Conservation (phyloP, 2,113 vertebrate species). For the Apteryx mantelli region DNA sequence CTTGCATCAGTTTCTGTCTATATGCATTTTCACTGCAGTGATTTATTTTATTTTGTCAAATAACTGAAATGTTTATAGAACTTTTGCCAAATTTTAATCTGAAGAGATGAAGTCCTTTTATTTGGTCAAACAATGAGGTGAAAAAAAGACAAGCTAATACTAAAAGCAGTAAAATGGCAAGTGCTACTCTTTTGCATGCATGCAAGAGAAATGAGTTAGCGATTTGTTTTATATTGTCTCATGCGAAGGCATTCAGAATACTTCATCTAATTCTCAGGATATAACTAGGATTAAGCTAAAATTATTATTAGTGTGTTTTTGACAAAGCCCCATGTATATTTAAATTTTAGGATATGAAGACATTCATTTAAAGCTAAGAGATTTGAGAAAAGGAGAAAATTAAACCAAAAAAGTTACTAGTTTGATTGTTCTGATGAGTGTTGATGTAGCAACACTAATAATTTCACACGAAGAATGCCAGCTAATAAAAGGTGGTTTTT, state of each 20-base stretch:
- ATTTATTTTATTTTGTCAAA: background rate
- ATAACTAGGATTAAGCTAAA: fast-evolving
- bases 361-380: background rate
- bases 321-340: background rate
- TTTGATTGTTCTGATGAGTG: background rate
- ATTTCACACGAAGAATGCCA: background rate
- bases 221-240: background rate
- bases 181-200: fast-evolving
- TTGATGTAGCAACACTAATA: background rate
- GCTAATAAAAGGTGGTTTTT: background rate
- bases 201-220: background rate
- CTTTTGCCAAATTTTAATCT: background rate
- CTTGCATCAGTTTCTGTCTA: background rate
- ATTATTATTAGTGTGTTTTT: background rate
- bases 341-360: background rate
- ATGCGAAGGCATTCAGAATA: background rate
- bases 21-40: background rate
- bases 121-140: background rate
- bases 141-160: background rate
- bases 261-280: background rate
- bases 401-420: background rate
- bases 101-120: background rate
- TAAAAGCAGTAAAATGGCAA: background rate
- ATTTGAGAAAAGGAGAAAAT: background rate
- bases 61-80: background rate